phyloP scores from a whole-genome alignment of 2,113 vertebrate species.

The Lichenostomus cassidix region DNA sequence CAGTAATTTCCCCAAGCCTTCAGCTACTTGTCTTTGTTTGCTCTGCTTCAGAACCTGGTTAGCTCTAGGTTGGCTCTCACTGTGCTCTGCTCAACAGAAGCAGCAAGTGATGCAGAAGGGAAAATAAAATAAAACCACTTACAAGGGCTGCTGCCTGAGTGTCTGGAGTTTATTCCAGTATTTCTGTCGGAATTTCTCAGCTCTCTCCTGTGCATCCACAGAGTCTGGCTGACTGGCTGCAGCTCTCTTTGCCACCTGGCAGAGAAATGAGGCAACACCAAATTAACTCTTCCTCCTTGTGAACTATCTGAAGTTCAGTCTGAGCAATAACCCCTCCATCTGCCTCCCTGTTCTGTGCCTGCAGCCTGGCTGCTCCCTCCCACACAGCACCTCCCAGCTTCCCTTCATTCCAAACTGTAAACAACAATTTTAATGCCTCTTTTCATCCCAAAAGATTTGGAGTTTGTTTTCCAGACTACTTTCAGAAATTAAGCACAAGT shows the following conservation, averaged over 20 bases:
- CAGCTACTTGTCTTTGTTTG: not conserved
- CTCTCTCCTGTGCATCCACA: slow-evolving; percentile 79
- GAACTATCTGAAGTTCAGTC: not conserved
- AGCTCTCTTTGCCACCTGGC: slow-evolving; percentile 92
- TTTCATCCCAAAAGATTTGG: not conserved
- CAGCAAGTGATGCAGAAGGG: not conserved
- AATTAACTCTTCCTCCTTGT: not conserved
- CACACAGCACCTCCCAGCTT: not conserved
- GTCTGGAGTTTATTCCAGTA: slow-evolving; percentile 95
- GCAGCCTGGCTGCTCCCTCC: not conserved
- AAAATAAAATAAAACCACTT: slow-evolving; percentile 43
- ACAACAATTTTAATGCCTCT: not conserved
- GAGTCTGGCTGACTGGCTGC: slow-evolving; percentile 91
- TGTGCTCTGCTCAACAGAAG: not conserved
- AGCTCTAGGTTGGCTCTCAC: not conserved
- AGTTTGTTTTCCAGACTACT: not conserved
- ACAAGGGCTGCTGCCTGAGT: slow-evolving; percentile 94
- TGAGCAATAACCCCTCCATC: slow-evolving; percentile 1
- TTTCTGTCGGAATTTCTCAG: slow-evolving; percentile 94
- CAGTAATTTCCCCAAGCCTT: not conserved
- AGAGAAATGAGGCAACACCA: not conserved
- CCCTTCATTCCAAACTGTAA: not conserved
- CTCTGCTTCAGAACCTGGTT: not conserved
- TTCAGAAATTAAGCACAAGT: not conserved
- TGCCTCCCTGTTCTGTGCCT: not conserved